Conservation (phyloP, 2,113 vertebrate genomes). For the Rhabdornis inornatus region DNA sequence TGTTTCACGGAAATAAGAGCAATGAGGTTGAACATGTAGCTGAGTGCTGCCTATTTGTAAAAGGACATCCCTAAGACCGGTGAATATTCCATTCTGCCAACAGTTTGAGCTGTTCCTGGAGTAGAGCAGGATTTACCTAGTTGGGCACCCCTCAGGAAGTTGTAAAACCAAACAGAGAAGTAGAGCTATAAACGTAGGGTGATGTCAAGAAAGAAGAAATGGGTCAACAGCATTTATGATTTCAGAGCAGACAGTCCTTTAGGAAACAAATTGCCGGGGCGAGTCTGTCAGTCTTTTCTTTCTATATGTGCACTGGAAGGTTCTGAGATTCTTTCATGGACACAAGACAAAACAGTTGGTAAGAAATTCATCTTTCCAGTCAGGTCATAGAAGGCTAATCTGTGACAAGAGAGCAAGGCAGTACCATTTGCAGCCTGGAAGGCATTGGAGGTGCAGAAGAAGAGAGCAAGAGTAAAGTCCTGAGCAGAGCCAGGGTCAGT, state of each 20-base stretch:
- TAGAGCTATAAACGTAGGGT: not conserved
- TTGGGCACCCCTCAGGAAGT: not conserved
- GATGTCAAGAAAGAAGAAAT: not conserved
- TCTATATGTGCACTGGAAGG: not conserved
- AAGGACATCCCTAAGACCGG: not conserved
- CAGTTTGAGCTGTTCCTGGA: not conserved
- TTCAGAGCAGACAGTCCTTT: not conserved
- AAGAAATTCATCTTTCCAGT: not conserved
- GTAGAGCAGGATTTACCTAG: not conserved
- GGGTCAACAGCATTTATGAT: not conserved
- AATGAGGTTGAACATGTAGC: not conserved
- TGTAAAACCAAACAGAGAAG: not conserved
- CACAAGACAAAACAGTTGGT: not conserved
- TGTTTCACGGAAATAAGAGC: not conserved
- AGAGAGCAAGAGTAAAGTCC: not conserved
- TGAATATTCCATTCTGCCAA: not conserved
- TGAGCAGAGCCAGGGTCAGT: not conserved
- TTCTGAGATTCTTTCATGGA: not conserved
- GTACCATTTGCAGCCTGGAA: not conserved
- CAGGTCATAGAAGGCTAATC: not conserved
- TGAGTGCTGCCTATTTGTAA: not conserved
- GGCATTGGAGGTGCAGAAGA: not conserved
- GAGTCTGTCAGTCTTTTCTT: not conserved
- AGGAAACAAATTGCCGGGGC: not conserved
- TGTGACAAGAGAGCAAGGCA: not conserved